These are phyloP conservation scores for Botrylloides violaceus DNA, from an alignment of 23 tunicate genomes.

Conservation along the genomic window DNA sequence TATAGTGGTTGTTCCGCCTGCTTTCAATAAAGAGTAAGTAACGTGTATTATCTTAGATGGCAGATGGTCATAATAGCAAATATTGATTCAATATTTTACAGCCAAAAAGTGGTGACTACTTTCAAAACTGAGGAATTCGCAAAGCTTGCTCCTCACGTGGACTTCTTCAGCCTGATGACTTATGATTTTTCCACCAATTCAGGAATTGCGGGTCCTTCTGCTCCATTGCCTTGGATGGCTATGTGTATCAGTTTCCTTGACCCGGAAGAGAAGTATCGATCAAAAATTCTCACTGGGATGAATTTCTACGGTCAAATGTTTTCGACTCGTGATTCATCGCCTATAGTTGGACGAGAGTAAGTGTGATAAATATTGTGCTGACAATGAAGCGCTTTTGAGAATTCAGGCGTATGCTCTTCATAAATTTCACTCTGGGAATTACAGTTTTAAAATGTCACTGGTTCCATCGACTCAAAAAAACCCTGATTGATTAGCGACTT, in stretches of 20 bases:
- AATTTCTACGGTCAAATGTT: conserved; percentile 87
- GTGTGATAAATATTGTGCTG: too few relatives aligned
- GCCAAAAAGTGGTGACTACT: conserved; percentile 23
- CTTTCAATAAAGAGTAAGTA: conserved; percentile 26
- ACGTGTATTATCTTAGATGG: not conserved
- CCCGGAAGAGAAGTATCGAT: conserved; percentile 42
- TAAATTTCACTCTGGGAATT: too few relatives aligned
- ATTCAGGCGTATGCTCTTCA: too few relatives aligned
- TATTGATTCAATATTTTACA: not conserved
- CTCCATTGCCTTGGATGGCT: conserved; percentile 84
- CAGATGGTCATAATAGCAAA: too few relatives aligned
- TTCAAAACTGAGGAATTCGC: conserved; percentile 45
- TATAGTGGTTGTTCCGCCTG: conserved; percentile 86
- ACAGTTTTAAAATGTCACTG: too few relatives aligned
- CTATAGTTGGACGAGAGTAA: conserved; percentile 61
- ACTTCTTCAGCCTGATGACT: conserved; percentile 91
- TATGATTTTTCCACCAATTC: conserved; percentile 60
- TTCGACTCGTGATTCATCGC: conserved; percentile 33
- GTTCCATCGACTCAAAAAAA: too few relatives aligned
- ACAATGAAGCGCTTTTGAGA: too few relatives aligned
- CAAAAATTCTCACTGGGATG: conserved; percentile 76
- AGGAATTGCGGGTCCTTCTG: conserved; percentile 68
- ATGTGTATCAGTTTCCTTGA: conserved; percentile 58
- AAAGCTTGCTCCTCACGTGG: conserved; percentile 64
- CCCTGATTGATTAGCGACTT: too few relatives aligned